Conservation (phyloP, 2,113 vertebrate species). For the Nanorana parkeri region DNA sequence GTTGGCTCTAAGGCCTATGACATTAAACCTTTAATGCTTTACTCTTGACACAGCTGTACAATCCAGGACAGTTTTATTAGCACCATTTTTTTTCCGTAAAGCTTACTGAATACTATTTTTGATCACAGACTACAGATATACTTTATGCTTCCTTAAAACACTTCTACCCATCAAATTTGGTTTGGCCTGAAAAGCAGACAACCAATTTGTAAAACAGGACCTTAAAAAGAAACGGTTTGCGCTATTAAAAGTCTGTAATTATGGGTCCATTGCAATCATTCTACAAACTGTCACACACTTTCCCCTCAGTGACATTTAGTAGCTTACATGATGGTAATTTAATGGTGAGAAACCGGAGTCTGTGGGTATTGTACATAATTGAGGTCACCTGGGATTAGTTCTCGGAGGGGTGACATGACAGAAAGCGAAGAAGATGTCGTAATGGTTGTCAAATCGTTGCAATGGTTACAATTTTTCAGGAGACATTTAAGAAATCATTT, state of each 20-base stretch:
- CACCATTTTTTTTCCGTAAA: constrained; percentile 4
- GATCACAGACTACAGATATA: neutral
- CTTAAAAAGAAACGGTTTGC: constrained; percentile 26
- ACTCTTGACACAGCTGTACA: constrained; percentile 6
- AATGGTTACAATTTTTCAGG: constrained; percentile 26
- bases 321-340: constrained; percentile 60
- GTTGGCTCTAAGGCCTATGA: too few relatives aligned
- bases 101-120: constrained; percentile 17
- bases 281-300: constrained; percentile 53
- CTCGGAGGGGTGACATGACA: constrained; percentile 58
- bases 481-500: constrained; percentile 29
- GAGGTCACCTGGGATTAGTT: constrained; percentile 60
- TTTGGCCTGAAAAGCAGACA: constrained; percentile 38
- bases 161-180: constrained; percentile 41
- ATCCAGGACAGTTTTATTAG: constrained; percentile 2
- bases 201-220: constrained; percentile 50
- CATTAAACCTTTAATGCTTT: too few relatives aligned
- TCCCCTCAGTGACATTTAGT: constrained; percentile 49
- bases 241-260: constrained; percentile 51
- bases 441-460: constrained; percentile 54
- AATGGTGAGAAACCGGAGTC: constrained; percentile 61
- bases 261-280: constrained; percentile 53
- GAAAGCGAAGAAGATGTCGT: constrained; percentile 60
- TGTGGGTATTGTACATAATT: constrained; percentile 59
- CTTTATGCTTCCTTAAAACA: constrained; percentile 1